Evolutionary conservation across 92 coral and sea anemone species (phyloP), one percentile per base, ranked within the genome.

Genomic region (Nematostella vectensis): DNA sequence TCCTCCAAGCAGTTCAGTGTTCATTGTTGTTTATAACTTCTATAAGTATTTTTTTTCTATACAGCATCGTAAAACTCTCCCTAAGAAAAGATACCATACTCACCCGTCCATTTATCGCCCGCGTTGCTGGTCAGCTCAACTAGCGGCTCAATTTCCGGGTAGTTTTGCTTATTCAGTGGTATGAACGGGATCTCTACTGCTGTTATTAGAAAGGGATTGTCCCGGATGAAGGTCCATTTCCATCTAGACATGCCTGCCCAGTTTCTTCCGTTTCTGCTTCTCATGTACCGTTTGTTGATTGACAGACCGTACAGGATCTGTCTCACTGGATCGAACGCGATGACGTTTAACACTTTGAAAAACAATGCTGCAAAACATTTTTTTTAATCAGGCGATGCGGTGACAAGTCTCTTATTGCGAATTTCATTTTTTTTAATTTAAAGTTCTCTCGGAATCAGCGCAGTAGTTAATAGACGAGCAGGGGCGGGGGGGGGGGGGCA

Each of bases 251-350:
- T n/a, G n/a, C n/a, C n/a, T n/a, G n/a, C n/a, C n/a, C n/a, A n/a
- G n/a, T n/a, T n/a, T n/a, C n/a, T n/a, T n/a, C n/a, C 15, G 40
- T 64, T 60, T 27, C 16, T 28, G 12, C 70, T 64, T 25, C 42
- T 50, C 44, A 64, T 33, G 60, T 52, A 38, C 17, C 26, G 25
- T 24, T 53, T 64, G 29, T 26, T 53, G 28, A n/a, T 10, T 3
- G 60, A 31, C 39, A 64, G 21, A 27, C 59, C 70, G 33, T 52
- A 64, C 2, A 64, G 31, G n/a, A 23, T 25, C 9, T 39, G 30
- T n/a, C 27, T 47, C 12, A 0, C n/a, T 2, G 70, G 58, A 28
- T 64, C 70, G 19, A 31, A 64, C 1, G 70, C 70, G 2, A 64
- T 8, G 11, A 64, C 29, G 27, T 36, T 64, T 3, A 64, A 50